A percentile compares a stretch with the other conserved stretches of the same genome.
Conservation (phyloP, 2,888 invertebrate species). For the Gastrophysa polygoni region DNA sequence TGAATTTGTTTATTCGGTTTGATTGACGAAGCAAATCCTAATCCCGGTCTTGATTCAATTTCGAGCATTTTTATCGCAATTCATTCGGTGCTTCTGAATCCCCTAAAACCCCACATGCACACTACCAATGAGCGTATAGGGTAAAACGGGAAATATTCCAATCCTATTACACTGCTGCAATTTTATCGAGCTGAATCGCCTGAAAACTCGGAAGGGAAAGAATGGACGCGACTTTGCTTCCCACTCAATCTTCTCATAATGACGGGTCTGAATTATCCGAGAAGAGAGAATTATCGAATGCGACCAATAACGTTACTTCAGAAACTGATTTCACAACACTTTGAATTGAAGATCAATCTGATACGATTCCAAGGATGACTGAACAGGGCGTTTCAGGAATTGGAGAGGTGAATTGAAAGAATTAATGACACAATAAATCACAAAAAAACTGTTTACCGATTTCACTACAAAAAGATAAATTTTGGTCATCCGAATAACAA, state of each 20-base stretch:
- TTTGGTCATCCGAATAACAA: too few species aligned
- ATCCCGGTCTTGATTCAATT: not conserved
- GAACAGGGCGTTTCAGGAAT: too few species aligned
- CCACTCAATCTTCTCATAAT: slow-evolving; percentile 2
- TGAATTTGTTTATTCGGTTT: not conserved
- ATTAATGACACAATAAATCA: too few species aligned
- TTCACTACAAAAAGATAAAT: too few species aligned
- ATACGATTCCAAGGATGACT: too few species aligned
- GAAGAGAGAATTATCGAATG: slow-evolving; percentile 6
- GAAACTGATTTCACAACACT: too few species aligned
- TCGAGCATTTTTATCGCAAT: not conserved
- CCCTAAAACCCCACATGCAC: not conserved
- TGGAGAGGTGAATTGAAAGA: too few species aligned
- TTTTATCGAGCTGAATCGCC: slow-evolving; percentile 20
- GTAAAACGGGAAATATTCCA: slow-evolving; percentile 19
- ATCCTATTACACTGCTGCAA: slow-evolving; percentile 25
- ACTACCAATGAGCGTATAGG: not conserved
- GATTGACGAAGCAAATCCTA: not conserved
- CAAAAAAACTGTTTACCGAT: too few species aligned
- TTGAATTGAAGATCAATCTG: too few species aligned
- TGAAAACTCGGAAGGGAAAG: not conserved
- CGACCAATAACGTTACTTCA: not conserved
- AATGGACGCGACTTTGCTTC: slow-evolving; percentile 7
- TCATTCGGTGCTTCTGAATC: not conserved
- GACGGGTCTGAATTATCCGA: slow-evolving; percentile 4